Conservation (phyloP, 37 sponge, comb jelly and placozoan species). For the Petrosia ficiformis region DNA sequence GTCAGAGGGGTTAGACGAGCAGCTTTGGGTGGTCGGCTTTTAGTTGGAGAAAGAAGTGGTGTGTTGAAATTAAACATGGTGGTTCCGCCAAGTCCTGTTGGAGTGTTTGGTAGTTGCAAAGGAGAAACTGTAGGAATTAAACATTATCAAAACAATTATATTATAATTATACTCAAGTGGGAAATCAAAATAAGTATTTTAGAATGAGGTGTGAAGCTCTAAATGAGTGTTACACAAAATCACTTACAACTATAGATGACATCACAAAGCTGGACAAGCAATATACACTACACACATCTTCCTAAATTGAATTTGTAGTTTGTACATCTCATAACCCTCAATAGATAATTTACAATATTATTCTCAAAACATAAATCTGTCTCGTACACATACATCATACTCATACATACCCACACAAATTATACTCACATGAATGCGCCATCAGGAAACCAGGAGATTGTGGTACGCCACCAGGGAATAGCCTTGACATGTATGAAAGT, state of each 20-base stretch:
- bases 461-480: slow-evolving; percentile 15
- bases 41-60: slow-evolving; percentile 4
- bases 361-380: no score
- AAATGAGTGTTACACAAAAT: no score
- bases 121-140: slow-evolving; percentile 39
- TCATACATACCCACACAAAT: neutral
- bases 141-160: neutral
- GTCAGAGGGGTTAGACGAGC: neutral
- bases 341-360: no score
- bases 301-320: no score
- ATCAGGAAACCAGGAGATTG: slow-evolving; percentile 54
- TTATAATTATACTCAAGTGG: neutral
- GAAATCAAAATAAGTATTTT: no score
- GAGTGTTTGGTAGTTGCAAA: slow-evolving; percentile 40
- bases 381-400: no score
- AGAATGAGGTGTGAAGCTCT: no score
- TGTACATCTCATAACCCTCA: no score
- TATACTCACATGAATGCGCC: slow-evolving; percentile 32
- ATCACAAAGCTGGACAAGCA: no score
- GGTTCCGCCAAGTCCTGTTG: slow-evolving; percentile 31
- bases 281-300: no score
- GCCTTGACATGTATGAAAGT: neutral
- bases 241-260: no score
- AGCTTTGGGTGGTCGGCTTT: neutral
- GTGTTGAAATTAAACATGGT: neutral